Percentiles rank a stretch among this genome's conserved stretches.
Conservation (phyloP, 2,888 invertebrate species). For the Chrysodeixis includens region DNA sequence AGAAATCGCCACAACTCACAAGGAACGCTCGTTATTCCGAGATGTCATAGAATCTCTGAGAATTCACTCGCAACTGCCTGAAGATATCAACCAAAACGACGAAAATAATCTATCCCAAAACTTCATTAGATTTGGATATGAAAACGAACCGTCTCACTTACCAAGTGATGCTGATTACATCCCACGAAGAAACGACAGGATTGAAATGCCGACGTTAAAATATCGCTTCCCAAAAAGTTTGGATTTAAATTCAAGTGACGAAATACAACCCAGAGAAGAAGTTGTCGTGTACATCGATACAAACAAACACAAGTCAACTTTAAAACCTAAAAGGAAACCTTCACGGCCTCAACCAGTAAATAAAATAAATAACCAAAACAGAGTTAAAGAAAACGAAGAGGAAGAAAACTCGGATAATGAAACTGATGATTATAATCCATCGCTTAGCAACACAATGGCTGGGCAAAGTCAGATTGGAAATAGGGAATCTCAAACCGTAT, state of each 20-base stretch:
- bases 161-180: slow-evolving; percentile 77
- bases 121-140: slow-evolving; percentile 73
- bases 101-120: slow-evolving; percentile 78
- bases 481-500: slow-evolving; percentile 83
- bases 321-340: slow-evolving; percentile 69
- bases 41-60: slow-evolving; percentile 83
- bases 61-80: slow-evolving; percentile 76
- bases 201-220: slow-evolving; percentile 81
- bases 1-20: slow-evolving; percentile 64
- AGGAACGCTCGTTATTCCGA: slow-evolving; percentile 78
- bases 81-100: slow-evolving; percentile 74
- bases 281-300: slow-evolving; percentile 76
- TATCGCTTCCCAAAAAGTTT: slow-evolving; percentile 81
- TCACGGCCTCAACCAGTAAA: slow-evolving; percentile 52
- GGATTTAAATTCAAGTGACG: slow-evolving; percentile 58
- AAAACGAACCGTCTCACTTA: slow-evolving; percentile 71
- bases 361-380: slow-evolving; percentile 64
- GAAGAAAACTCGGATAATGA: slow-evolving; percentile 55
- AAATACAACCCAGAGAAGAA: slow-evolving; percentile 70
- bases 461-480: slow-evolving; percentile 86
- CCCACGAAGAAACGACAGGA: slow-evolving; percentile 82
- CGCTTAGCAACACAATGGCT: slow-evolving; percentile 77
- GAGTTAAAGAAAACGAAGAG: slow-evolving; percentile 58
- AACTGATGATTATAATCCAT: slow-evolving; percentile 59
- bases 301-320: slow-evolving; percentile 66